phyloP scores from a whole-genome alignment of 92 coral and sea anemone genomes.

The Umimayanthus kanabou region DNA sequence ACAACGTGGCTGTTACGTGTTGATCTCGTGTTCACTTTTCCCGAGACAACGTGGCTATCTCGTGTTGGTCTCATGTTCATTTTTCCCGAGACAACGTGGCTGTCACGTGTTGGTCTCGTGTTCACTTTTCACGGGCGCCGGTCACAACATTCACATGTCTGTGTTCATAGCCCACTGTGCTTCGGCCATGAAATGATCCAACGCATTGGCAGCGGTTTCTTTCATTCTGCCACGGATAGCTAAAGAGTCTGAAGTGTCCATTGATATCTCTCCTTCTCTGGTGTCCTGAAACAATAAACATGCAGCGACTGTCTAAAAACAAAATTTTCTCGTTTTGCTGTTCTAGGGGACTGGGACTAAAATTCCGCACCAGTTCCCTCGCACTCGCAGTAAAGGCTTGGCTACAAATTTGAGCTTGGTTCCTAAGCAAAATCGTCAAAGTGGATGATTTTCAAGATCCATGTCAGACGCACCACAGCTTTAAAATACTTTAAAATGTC shows the following conservation, averaged over 20 bases:
- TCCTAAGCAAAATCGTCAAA: too few species aligned
- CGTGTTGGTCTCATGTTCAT: not conserved
- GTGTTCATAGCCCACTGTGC: conserved; percentile 31
- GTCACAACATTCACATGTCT: conserved; percentile 14
- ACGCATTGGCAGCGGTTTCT: conserved; percentile 11
- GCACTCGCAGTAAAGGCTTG: too few species aligned
- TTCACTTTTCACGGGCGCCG: not conserved
- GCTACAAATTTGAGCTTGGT: too few species aligned
- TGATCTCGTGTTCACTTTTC: not conserved
- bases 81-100: not conserved
- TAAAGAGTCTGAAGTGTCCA: not conserved
- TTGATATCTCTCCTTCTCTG: conserved; percentile 15
- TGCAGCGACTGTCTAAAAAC: not conserved
- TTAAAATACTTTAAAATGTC: too few species aligned
- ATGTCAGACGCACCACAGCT: too few species aligned
- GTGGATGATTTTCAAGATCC: too few species aligned
- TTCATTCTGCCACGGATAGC: conserved; percentile 5
- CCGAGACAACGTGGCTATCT: not conserved
- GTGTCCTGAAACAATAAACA: conserved; percentile 1
- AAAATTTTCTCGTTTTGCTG: too few species aligned
- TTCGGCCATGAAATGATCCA: conserved; percentile 22
- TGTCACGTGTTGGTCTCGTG: not conserved
- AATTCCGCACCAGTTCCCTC: not conserved
- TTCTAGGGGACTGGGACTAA: not conserved
- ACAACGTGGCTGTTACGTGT: not conserved